These are phyloP conservation scores for Ciconia nigra DNA, from an alignment of 2,797 vertebrate genomes.

Conservation along the genomic window DNA sequence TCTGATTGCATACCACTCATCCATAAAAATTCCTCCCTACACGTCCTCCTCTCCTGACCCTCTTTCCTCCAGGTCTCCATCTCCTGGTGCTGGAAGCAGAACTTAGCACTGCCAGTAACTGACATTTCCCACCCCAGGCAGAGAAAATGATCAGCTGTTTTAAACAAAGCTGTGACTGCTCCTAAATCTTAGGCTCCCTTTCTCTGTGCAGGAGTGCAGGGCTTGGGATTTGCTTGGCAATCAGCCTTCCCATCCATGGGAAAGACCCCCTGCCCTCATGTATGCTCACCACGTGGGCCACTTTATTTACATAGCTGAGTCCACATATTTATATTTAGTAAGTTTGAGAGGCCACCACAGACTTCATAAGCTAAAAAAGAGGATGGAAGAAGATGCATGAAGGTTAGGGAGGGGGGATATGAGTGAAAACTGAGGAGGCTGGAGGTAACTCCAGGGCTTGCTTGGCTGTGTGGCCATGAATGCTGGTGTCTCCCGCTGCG, in stretches of 20 bases:
- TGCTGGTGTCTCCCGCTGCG: background rate
- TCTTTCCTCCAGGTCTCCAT: background rate
- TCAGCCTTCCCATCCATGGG: background rate
- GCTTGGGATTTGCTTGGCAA: background rate
- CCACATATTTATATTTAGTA: slow-evolving; percentile 25
- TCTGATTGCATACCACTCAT: background rate
- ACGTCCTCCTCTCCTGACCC: background rate
- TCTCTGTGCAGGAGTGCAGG: background rate
- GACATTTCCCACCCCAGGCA: background rate
- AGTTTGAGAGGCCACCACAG: background rate
- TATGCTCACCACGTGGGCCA: background rate
- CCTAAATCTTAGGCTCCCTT: background rate
- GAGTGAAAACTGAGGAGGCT: background rate
- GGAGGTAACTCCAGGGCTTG: background rate
- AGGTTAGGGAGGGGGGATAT: background rate
- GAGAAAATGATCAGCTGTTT: background rate
- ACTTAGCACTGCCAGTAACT: background rate
- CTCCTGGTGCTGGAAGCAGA: background rate
- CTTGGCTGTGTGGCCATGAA: background rate
- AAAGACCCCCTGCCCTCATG: background rate
- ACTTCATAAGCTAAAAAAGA: background rate
- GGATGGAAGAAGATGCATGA: background rate
- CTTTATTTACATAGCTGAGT: slow-evolving; percentile 43
- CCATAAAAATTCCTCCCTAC: background rate
- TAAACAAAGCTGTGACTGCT: background rate